Evolutionary conservation across 2,797 vertebrate genomes (phyloP).

Genomic region (Chaunax sp.): DNA sequence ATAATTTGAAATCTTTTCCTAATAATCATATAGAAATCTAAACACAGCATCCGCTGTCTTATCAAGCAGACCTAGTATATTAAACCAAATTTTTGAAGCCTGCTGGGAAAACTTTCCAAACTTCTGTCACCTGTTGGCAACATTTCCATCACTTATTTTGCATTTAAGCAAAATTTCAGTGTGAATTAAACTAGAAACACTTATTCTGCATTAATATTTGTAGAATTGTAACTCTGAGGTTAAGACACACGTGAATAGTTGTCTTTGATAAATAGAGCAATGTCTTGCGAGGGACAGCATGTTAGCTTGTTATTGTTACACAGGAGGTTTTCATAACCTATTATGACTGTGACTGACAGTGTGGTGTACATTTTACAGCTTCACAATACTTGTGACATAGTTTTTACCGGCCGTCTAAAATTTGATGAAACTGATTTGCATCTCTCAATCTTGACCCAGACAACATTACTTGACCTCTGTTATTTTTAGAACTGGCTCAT

Average conservation of each 20-base stretch:
- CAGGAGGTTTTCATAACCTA: conserved; percentile 22
- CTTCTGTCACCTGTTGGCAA: background rate
- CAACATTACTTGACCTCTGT: background rate
- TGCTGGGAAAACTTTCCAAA: background rate
- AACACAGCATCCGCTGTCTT: no score
- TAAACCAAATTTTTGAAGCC: no score
- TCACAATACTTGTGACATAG: conserved; percentile 4
- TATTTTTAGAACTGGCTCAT: background rate
- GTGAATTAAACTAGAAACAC: background rate
- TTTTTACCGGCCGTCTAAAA: conserved; percentile 7
- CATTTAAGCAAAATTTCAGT: background rate
- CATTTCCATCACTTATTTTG: background rate
- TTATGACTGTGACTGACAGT: conserved; percentile 33
- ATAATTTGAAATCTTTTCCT: no score
- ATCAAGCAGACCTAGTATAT: no score
- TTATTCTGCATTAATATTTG: background rate
- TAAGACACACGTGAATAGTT: background rate
- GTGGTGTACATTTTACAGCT: conserved; percentile 14
- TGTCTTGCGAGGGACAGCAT: background rate
- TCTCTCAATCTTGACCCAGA: background rate
- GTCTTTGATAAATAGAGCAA: background rate
- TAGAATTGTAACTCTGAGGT: background rate
- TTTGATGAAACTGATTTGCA: conserved; percentile 1
- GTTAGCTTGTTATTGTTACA: conserved; percentile 13
- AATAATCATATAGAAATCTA: no score